Conservation (phyloP, 2,797 vertebrate genomes). For the Microctenopoma steveboyesi region DNA sequence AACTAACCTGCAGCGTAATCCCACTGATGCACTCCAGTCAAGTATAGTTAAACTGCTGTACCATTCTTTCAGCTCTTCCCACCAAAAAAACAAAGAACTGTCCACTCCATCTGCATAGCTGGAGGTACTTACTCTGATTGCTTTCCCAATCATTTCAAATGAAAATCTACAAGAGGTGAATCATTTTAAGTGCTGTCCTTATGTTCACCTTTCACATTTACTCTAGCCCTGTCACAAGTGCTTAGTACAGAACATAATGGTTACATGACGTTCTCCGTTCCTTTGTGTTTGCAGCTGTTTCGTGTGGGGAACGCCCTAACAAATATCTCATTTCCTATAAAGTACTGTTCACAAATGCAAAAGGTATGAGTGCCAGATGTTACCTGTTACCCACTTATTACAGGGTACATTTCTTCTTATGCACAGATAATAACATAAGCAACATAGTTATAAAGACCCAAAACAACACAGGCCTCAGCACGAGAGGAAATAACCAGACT, state of each 20-base stretch:
- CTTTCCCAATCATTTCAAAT: constrained; percentile 51
- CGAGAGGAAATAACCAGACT: no score
- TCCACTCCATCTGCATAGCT: constrained; percentile 44
- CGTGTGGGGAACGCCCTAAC: neutral
- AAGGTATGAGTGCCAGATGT: neutral
- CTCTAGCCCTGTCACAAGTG: constrained; percentile 38
- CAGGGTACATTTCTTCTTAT: no score
- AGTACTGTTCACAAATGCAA: neutral
- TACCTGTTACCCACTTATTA: no score
- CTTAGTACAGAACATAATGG: constrained; percentile 16
- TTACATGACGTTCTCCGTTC: neutral
- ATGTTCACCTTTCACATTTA: constrained; percentile 41
- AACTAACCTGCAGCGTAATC: constrained; percentile 28
- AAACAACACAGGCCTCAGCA: no score
- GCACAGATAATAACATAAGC: no score
- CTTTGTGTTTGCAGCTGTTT: constrained; percentile 7
- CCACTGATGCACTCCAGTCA: constrained; percentile 44
- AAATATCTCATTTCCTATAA: neutral
- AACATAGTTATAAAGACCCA: no score
- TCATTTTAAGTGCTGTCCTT: constrained; percentile 50
- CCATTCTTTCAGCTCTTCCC: constrained; percentile 32
- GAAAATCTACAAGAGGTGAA: constrained; percentile 57
- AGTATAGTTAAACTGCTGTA: constrained; percentile 42
- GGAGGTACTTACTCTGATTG: constrained; percentile 44
- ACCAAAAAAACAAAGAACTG: constrained; percentile 52